Base-by-base conservation (phyloP, 1,140 invertebrate species). In the Pseudomyrmex flavicornis region DNA sequence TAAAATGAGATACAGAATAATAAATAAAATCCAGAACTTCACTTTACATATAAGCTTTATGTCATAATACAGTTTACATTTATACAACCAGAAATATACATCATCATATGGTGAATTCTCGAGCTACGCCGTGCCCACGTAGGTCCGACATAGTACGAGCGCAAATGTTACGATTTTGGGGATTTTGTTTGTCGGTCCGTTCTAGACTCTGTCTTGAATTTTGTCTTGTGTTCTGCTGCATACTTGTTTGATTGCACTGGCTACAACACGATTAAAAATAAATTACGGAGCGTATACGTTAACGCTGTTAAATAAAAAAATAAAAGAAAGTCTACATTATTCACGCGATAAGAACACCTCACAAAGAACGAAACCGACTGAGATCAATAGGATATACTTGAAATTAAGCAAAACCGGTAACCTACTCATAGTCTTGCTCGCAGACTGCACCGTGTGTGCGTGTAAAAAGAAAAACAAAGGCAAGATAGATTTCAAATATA, bases 161-260 rank as follows among this genome's bases (percentile, higher is more conserved):
- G 12, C 15, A 69, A 15, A 56, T 56, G 65, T 82, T 88, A 91
- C 65, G 90, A 86, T 86, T 91, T 91, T n/a, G 91, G 87, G 2
- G 89, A 83, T 70, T 88, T 73, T 52, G 86, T 83, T 0, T 88
- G 73, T 66, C 63, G 77, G 44, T 85, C 73, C 50, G 74, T 59
- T 82, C 91, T 89, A 22, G 17, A 79, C 26, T 83, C 80, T 62
- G 75, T n/a, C 17, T 91, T 90, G 12, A 59, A 79, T 63, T 82
- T 83, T 73, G 65, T 22, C 26, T 87, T 87, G 8, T 61, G 58
- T 58, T 76, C 59, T 26, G 52, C 15, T 8, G 68, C 70, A 83
- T 9, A 70, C 87, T 86, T 85, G 68, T 63, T 83, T 69, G 89
- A 90, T 88, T 88, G 87, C 84, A 68, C 61, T 73, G 79, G 83